Percentiles rank a stretch among this genome's conserved stretches.
These are phyloP conservation scores for Orchestes rusci DNA, from an alignment of 2,888 invertebrate species.

Conservation along the genomic window DNA sequence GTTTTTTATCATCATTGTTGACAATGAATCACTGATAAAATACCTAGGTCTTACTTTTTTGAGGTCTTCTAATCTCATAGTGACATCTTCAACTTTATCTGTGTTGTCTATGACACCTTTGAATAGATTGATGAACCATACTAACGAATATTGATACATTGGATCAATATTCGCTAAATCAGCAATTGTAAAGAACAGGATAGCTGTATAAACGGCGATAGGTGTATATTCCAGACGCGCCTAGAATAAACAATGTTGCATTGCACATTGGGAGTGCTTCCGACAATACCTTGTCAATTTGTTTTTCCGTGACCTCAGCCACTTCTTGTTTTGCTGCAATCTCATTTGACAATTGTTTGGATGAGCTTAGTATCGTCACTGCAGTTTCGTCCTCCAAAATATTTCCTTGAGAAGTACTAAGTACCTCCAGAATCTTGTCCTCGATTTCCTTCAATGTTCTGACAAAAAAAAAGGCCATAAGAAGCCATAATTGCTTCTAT, in stretches of 20 bases:
- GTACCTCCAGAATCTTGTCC: conserved; percentile 77
- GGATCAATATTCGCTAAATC: conserved; percentile 89
- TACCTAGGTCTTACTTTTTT: too few species aligned
- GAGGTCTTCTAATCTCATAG: conserved; percentile 64
- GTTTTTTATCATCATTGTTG: too few species aligned
- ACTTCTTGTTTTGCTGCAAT: conserved; percentile 85
- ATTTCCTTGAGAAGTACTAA: conserved; percentile 66
- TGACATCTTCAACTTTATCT: conserved; percentile 75
- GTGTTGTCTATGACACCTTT: conserved; percentile 80
- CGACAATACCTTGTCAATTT: conserved; percentile 61
- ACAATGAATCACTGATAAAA: too few species aligned
- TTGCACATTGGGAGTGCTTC: not conserved
- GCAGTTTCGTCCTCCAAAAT: conserved; percentile 90
- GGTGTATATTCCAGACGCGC: conserved; percentile 83
- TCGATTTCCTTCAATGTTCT: conserved; percentile 81
- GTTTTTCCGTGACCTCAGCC: conserved; percentile 82
- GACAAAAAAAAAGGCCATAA: conserved; percentile 11
- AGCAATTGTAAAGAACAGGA: conserved; percentile 84
- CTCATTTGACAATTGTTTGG: conserved; percentile 83
- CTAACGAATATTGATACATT: conserved; percentile 94
- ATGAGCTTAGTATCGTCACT: conserved; percentile 80
- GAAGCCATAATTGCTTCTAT: not conserved
- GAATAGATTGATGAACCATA: conserved; percentile 90
- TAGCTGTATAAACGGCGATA: conserved; percentile 82
- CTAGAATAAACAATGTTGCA: conserved; percentile 9